phyloP scores from a whole-genome alignment of 2,797 vertebrate species.

The Lutjanus argentimaculatus region DNA sequence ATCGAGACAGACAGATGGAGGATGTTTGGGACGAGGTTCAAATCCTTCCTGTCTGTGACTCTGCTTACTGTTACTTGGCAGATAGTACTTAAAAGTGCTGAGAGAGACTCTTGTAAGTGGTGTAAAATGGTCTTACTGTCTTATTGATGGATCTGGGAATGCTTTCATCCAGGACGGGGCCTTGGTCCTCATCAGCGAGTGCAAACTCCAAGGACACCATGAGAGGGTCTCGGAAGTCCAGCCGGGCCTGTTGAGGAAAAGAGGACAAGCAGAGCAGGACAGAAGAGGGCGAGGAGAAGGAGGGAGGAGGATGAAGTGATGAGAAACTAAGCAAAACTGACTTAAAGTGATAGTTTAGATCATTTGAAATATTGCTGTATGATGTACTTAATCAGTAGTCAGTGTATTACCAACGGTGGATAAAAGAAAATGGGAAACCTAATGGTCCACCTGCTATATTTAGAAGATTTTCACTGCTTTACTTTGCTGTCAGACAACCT shows the following conservation, averaged over 20 bases:
- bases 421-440: too few relatives aligned
- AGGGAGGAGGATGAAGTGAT: neutral
- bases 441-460: too few relatives aligned
- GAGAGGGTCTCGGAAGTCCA: slow-evolving; percentile 94
- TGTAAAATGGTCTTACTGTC: slow-evolving; percentile 87
- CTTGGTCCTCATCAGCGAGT: slow-evolving; percentile 89
- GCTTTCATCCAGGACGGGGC: slow-evolving; percentile 91
- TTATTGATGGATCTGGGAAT: slow-evolving; percentile 91
- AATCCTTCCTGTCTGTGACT: slow-evolving; percentile 42
- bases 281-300: neutral
- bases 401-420: too few relatives aligned
- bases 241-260: slow-evolving; percentile 85
- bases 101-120: slow-evolving; percentile 6
- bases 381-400: too few relatives aligned
- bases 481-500: too few relatives aligned
- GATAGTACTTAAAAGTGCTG: neutral
- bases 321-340: neutral
- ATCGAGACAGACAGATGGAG: slow-evolving; percentile 43
- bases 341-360: neutral
- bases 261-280: neutral
- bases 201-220: slow-evolving; percentile 93
- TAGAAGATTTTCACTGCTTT: too few relatives aligned
- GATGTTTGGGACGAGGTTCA: slow-evolving; percentile 34
- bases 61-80: slow-evolving; percentile 20
- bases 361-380: too few relatives aligned